Evolutionary conservation across 2,888 invertebrate species (phyloP).

Genomic region (Petrolisthes cinctipes): DNA sequence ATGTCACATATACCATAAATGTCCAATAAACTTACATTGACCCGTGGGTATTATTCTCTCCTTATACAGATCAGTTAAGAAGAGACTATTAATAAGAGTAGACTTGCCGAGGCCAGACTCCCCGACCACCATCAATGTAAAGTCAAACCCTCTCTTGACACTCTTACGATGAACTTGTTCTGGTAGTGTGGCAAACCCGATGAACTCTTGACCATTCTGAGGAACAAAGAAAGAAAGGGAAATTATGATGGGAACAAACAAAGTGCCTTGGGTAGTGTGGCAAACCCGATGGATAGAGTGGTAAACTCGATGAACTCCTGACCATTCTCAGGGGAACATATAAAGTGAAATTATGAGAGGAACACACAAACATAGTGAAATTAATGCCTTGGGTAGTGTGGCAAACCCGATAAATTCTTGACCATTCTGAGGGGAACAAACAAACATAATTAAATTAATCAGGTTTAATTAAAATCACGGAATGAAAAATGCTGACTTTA

Average conservation of each 20-base stretch:
- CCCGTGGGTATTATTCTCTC: constrained; percentile 82
- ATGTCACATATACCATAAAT: too few relatives aligned
- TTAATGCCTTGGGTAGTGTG: constrained; percentile 80
- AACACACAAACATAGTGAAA: neutral
- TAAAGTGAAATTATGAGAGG: neutral
- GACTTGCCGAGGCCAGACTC: constrained; percentile 95
- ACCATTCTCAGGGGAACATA: constrained; percentile 52
- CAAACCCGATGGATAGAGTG: constrained; percentile 80
- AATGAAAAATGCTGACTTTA: too few relatives aligned
- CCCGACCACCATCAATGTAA: constrained; percentile 95
- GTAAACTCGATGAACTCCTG: constrained; percentile 94
- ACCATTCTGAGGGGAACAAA: constrained; percentile 55
- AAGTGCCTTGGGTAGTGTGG: neutral
- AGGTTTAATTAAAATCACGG: too few relatives aligned
- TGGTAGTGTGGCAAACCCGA: constrained; percentile 94
- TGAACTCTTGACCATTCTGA: constrained; percentile 78
- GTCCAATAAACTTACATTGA: constrained; percentile 73
- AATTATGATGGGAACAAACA: neutral
- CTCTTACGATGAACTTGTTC: constrained; percentile 97
- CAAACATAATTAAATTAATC: neutral
- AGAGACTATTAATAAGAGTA: constrained; percentile 92
- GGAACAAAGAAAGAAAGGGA: neutral
- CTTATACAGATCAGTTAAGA: constrained; percentile 92
- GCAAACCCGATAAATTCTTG: constrained; percentile 94
- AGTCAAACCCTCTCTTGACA: constrained; percentile 95